Percentiles rank a stretch among this genome's conserved stretches.
These are phyloP conservation scores for Athripsodes cinereus DNA, from an alignment of 2,888 invertebrate genomes.

Conservation along the genomic window DNA sequence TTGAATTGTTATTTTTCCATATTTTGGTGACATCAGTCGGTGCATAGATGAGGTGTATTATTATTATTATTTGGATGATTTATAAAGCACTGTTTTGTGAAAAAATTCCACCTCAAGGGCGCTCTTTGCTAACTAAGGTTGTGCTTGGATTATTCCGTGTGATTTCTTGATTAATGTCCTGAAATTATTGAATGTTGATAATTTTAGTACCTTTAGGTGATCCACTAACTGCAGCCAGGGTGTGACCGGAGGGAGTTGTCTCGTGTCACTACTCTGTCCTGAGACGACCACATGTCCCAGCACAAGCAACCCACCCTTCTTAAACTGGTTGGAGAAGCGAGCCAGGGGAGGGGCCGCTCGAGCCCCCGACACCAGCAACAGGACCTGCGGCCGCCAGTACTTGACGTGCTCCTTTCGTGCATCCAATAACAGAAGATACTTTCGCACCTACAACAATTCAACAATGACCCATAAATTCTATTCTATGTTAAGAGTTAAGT, in stretches of 20 bases:
- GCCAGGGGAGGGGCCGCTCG: constrained; percentile 86
- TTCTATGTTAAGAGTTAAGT: too few species aligned
- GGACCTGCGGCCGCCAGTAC: constrained; percentile 97
- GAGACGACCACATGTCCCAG: constrained; percentile 45
- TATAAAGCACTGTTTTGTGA: too few species aligned
- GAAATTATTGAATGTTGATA: too few species aligned
- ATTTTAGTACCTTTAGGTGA: constrained; percentile 89
- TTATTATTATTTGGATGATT: too few species aligned
- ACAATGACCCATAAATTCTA: too few species aligned
- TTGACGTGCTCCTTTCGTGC: constrained; percentile 97
- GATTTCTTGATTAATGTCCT: too few species aligned
- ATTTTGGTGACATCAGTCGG: too few species aligned
- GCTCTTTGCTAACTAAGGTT: too few species aligned
- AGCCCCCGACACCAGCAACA: constrained; percentile 88
- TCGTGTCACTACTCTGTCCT: constrained; percentile 38
- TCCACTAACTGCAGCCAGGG: constrained; percentile 94
- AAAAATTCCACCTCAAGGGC: too few species aligned
- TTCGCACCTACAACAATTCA: constrained; percentile 80
- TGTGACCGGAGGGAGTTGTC: constrained; percentile 59
- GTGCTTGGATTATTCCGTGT: too few species aligned
- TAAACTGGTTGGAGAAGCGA: constrained; percentile 95
- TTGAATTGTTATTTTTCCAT: too few species aligned
- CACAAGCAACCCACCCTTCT: constrained; percentile 65
- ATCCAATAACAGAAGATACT: constrained; percentile 92
- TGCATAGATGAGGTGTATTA: too few species aligned